Conservation (phyloP, 2,888 invertebrate genomes). For the Osmoderma eremita region DNA sequence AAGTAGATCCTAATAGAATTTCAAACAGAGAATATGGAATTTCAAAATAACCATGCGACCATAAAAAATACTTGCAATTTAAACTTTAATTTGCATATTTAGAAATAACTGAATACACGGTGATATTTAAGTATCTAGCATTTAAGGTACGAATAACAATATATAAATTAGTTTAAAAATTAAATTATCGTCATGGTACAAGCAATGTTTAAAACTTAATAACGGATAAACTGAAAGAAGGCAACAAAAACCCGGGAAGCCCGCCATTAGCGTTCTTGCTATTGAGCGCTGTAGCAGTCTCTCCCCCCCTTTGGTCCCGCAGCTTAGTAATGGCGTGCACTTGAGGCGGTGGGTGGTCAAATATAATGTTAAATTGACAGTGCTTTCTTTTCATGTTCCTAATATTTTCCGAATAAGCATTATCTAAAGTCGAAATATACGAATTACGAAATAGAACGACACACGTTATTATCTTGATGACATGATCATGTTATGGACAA, state of each 20-base stretch:
- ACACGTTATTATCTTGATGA: conserved; percentile 41
- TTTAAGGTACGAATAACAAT: no score
- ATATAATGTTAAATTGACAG: conserved; percentile 59
- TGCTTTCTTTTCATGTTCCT: conserved; percentile 57
- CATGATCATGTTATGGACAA: conserved; percentile 45
- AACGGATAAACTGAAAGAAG: conserved; percentile 3
- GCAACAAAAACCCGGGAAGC: conserved; percentile 25
- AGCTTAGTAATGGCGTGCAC: conserved; percentile 61
- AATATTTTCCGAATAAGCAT: conserved; percentile 50
- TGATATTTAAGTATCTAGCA: no score
- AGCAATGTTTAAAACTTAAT: no score
- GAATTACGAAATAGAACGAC: conserved; percentile 39
- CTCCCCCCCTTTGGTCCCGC: conserved; percentile 44
- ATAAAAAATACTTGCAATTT: no score
- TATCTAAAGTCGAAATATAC: conserved; percentile 46
- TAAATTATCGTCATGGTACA: no score
- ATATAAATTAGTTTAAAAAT: no score
- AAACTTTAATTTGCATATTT: no score
- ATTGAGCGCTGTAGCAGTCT: conserved; percentile 48
- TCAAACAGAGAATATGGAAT: no score
- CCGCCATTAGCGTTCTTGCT: conserved; percentile 38
- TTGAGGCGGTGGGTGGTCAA: conserved; percentile 63
- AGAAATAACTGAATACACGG: no score
- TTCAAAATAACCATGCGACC: no score
- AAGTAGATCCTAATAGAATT: no score